Evolutionary conservation across 2,113 vertebrate genomes (phyloP).

Genomic region (Scolopax mira): DNA sequence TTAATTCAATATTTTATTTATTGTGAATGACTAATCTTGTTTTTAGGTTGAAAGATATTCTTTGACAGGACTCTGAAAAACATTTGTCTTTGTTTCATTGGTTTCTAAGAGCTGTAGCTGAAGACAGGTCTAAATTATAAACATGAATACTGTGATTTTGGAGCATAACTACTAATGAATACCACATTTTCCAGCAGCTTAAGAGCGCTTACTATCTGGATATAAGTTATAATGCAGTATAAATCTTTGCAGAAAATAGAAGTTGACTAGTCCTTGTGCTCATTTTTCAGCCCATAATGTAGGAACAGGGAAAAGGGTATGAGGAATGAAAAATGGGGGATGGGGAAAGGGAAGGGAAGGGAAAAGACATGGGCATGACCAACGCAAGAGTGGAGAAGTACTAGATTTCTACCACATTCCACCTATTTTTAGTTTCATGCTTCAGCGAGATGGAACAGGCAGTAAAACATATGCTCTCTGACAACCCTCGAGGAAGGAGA

Average conservation of each 20-base stretch:
- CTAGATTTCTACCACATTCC: background rate
- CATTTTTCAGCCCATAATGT: background rate
- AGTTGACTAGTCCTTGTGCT: background rate
- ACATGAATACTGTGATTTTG: background rate
- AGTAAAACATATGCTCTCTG: background rate
- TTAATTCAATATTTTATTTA: background rate
- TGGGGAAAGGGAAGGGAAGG: background rate
- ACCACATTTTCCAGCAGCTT: background rate
- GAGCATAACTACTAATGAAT: background rate
- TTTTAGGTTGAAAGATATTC: background rate
- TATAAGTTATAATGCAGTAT: background rate
- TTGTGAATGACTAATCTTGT: background rate
- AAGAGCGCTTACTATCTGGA: background rate
- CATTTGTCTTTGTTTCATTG: background rate
- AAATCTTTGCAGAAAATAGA: background rate
- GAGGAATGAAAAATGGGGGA: background rate
- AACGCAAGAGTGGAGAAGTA: background rate
- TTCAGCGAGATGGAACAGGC: background rate
- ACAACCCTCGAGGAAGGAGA: background rate
- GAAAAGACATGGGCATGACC: background rate
- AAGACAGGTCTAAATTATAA: background rate
- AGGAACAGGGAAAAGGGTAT: background rate
- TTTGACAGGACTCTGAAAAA: background rate
- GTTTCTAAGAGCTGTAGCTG: background rate
- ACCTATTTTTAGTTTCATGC: background rate